Conservation (phyloP, 2,113 vertebrate species). For the Nesoenas mayeri region DNA sequence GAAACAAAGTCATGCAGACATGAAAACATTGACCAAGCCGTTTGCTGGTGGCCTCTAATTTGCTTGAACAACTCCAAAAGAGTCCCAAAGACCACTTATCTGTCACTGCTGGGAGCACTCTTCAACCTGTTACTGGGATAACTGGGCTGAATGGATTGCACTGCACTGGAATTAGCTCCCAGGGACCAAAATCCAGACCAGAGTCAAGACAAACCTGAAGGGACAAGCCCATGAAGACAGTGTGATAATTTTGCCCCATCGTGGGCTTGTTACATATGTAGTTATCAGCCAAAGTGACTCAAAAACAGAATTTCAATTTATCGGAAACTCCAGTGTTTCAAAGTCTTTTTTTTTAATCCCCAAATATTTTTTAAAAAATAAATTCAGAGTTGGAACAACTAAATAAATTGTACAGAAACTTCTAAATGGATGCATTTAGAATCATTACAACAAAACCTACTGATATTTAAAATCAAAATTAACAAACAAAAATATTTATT, state of each 20-base stretch:
- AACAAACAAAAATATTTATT: background rate
- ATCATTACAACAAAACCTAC: background rate
- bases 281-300: background rate
- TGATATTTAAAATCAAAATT: background rate
- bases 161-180: background rate
- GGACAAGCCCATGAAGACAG: background rate
- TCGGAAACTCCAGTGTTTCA: background rate
- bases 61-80: background rate
- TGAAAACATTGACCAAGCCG: background rate
- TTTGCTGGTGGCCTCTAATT: background rate
- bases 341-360: background rate
- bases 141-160: background rate
- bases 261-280: rapidly evolving
- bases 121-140: background rate
- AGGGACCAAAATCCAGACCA: background rate
- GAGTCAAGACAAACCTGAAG: background rate
- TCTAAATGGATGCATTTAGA: background rate
- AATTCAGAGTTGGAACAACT: background rate
- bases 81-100: background rate
- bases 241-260: rapidly evolving
- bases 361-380: background rate
- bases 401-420: background rate
- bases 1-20: background rate
- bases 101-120: background rate
- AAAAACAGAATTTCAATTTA: background rate